Evolutionary conservation across 2,113 vertebrate genomes (phyloP).

Genomic region (Ovis canadensis): DNA sequence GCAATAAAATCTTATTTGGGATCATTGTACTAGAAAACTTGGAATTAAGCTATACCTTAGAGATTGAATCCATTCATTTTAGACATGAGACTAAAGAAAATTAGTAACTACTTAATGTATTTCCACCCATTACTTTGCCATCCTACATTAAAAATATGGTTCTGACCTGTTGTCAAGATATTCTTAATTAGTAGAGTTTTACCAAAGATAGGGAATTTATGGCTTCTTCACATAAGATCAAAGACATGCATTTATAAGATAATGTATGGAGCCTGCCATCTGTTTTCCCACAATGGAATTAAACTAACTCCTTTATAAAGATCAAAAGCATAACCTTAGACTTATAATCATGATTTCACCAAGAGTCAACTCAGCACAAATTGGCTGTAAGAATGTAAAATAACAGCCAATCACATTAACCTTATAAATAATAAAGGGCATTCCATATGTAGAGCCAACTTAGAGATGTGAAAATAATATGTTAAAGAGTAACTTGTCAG

Average conservation of each 20-base stretch:
- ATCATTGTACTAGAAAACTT: neutral
- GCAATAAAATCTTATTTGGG: neutral
- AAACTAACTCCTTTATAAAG: slow-evolving; percentile 37
- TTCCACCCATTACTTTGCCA: neutral
- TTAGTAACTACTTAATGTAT: neutral
- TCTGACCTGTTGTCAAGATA: slow-evolving; percentile 24
- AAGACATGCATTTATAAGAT: slow-evolving; percentile 41
- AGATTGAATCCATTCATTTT: neutral
- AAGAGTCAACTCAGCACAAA: slow-evolving; percentile 51
- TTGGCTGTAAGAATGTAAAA: slow-evolving; percentile 24
- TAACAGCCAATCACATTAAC: slow-evolving; percentile 28
- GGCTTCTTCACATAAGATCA: slow-evolving; percentile 14
- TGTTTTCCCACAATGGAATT: slow-evolving; percentile 34
- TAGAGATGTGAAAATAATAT: slow-evolving; percentile 28
- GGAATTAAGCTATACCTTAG: neutral
- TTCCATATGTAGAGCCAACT: neutral
- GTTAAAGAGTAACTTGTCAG: slow-evolving; percentile 34
- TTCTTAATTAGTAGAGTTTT: slow-evolving; percentile 56
- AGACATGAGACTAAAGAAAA: neutral
- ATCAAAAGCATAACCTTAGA: slow-evolving; percentile 59
- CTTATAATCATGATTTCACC: neutral
- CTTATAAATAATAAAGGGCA: slow-evolving; percentile 58
- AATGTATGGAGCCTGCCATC: slow-evolving; percentile 20
- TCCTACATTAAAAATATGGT: slow-evolving; percentile 24
- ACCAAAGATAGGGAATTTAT: slow-evolving; percentile 10